These are phyloP conservation scores for Thereva nobilitata DNA, from an alignment of 2,888 invertebrate genomes.

Conservation along the genomic window DNA sequence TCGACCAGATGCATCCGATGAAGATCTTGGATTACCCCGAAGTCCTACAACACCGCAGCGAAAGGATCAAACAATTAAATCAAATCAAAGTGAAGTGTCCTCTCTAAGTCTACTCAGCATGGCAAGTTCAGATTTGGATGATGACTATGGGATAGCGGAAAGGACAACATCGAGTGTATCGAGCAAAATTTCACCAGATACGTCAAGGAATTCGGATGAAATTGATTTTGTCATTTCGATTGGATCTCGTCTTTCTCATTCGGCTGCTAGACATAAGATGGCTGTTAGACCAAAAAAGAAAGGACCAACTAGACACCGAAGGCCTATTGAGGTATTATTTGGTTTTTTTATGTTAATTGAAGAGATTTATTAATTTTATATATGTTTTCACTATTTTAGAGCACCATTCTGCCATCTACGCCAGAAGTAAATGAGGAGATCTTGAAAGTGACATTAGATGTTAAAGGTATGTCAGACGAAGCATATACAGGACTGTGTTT, in stretches of 20 bases:
- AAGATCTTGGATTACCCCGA: slow-evolving; percentile 74
- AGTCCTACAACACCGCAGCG: slow-evolving; percentile 74
- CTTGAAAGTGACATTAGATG: slow-evolving; percentile 67
- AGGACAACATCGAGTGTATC: slow-evolving; percentile 42
- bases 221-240: slow-evolving; percentile 52
- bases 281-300: slow-evolving; percentile 75
- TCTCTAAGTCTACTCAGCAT: slow-evolving; percentile 70
- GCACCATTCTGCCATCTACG: slow-evolving; percentile 68
- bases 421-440: slow-evolving; percentile 79
- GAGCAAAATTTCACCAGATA: slow-evolving; percentile 44
- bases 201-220: slow-evolving; percentile 47
- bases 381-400: slow-evolving; percentile 48
- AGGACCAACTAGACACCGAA: slow-evolving; percentile 71
- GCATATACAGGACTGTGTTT: too few relatives aligned
- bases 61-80: slow-evolving; percentile 49
- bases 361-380: not conserved
- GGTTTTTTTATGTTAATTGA: not conserved
- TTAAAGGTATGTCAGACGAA: slow-evolving; percentile 46
- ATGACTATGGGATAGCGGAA: slow-evolving; percentile 40
- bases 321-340: slow-evolving; percentile 60
- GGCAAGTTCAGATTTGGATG: slow-evolving; percentile 43
- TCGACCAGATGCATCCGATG: slow-evolving; percentile 72
- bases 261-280: slow-evolving; percentile 80
- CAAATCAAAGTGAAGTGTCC: slow-evolving; percentile 60
- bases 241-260: slow-evolving; percentile 71